A percentile compares a stretch with the other conserved stretches of the same genome.
Evolutionary conservation across 2,113 vertebrate genomes (phyloP).

Genomic region (Pachypanchax playfairii): DNA sequence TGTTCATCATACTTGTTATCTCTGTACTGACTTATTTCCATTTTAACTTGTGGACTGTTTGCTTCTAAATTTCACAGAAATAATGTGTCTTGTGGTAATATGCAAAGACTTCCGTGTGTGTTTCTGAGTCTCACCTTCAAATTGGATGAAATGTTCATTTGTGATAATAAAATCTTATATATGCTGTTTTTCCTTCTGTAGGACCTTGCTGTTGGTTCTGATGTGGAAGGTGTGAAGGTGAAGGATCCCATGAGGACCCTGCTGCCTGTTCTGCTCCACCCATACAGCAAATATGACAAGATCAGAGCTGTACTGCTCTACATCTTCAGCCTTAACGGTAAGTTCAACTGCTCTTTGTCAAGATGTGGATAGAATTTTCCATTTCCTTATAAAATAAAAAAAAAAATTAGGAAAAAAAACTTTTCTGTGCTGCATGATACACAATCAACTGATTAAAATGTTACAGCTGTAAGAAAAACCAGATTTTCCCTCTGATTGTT

Average conservation of each 20-base stretch:
- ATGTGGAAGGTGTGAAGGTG: conserved; percentile 90
- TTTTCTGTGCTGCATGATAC: background rate
- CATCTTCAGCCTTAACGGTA: conserved; percentile 95
- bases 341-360: background rate
- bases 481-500: background rate
- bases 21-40: no score
- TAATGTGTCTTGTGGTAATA: no score
- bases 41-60: no score
- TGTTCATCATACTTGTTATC: no score
- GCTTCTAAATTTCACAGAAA: no score
- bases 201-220: conserved; percentile 94
- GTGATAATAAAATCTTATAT: background rate
- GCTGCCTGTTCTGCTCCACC: conserved; percentile 90
- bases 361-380: background rate
- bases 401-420: no score
- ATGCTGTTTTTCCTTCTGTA: conserved; percentile 49
- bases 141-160: background rate
- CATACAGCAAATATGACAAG: conserved; percentile 87
- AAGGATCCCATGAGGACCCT: conserved; percentile 95
- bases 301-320: conserved; percentile 95
- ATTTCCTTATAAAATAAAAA: no score
- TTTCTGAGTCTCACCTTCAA: background rate
- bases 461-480: background rate
- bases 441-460: accelerated
- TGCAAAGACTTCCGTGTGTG: no score